phyloP scores from a whole-genome alignment of 92 coral and sea anemone species.

The Zoanthus solanderi region DNA sequence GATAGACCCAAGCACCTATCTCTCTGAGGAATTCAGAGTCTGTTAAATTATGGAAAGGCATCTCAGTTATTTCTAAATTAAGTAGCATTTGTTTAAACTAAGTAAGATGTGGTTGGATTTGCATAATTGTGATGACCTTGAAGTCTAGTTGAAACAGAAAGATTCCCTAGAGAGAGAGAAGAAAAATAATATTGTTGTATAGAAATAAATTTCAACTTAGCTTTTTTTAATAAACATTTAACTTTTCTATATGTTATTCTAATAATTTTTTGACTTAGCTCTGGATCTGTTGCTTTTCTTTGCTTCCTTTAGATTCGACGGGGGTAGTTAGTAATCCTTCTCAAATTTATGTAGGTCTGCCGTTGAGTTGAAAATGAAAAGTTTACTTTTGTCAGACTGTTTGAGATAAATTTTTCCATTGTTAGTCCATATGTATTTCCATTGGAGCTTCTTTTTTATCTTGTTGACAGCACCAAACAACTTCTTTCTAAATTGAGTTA shows the following conservation, averaged over 20 bases:
- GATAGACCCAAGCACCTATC: slow-evolving; percentile 13
- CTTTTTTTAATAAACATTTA: not conserved
- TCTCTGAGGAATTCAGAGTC: slow-evolving; percentile 4
- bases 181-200: not conserved
- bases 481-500: too few relatives aligned
- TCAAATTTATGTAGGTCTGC: too few relatives aligned
- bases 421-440: too few relatives aligned
- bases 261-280: not conserved
- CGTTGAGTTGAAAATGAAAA: too few relatives aligned
- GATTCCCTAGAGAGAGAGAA: not conserved
- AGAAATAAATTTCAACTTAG: not conserved
- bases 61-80: not conserved
- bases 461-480: too few relatives aligned
- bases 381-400: too few relatives aligned
- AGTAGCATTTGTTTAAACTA: not conserved
- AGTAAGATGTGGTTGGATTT: not conserved
- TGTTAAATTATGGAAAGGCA: slow-evolving; percentile 4
- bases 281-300: not conserved
- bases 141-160: not conserved
- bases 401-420: too few relatives aligned
- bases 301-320: not conserved
- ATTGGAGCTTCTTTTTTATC: too few relatives aligned
- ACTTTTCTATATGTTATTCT: not conserved
- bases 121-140: not conserved
- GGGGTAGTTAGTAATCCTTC: too few relatives aligned